Evolutionary conservation across 2,797 vertebrate genomes (phyloP).

Genomic region (Enteromius unitaeniatus): DNA sequence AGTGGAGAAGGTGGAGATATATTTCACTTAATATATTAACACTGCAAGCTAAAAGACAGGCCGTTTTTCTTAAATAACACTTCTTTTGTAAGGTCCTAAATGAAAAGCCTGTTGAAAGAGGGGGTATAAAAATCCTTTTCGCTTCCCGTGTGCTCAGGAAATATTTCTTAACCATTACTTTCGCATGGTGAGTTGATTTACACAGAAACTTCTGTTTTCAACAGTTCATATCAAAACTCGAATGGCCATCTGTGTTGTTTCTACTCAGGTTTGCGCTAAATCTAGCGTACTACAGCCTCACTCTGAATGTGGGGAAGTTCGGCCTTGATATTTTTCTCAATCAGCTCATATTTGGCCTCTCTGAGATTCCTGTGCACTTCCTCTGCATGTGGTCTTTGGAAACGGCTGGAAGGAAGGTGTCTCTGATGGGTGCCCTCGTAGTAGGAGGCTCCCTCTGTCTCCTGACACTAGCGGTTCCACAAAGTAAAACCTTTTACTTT

Average conservation of each 20-base stretch:
- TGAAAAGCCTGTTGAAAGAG: constrained; percentile 65
- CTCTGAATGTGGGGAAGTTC: constrained; percentile 82
- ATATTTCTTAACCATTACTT: constrained; percentile 75
- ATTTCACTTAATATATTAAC: neutral
- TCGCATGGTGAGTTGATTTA: constrained; percentile 77
- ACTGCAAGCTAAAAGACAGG: neutral
- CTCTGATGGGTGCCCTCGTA: constrained; percentile 72
- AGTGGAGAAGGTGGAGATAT: constrained; percentile 75
- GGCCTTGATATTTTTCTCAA: constrained; percentile 87
- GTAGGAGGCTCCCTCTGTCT: constrained; percentile 77
- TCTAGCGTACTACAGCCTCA: constrained; percentile 80
- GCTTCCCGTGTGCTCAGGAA: constrained; percentile 76
- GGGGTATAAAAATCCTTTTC: constrained; percentile 74
- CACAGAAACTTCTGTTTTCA: neutral
- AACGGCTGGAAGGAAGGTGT: constrained; percentile 76
- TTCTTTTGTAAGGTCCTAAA: constrained; percentile 67
- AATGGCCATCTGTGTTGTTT: neutral
- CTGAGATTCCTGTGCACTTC: constrained; percentile 80
- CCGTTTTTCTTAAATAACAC: neutral
- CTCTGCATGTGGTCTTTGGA: constrained; percentile 79
- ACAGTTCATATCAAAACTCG: neutral
- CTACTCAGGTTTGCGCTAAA: constrained; percentile 81
- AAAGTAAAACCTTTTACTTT: constrained; percentile 71
- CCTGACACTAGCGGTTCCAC: constrained; percentile 73
- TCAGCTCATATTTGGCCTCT: constrained; percentile 82